Percentiles rank a stretch among this genome's conserved stretches.
Conservation (phyloP, 2,888 invertebrate genomes). For the Sinodicranocentrus sp. region DNA sequence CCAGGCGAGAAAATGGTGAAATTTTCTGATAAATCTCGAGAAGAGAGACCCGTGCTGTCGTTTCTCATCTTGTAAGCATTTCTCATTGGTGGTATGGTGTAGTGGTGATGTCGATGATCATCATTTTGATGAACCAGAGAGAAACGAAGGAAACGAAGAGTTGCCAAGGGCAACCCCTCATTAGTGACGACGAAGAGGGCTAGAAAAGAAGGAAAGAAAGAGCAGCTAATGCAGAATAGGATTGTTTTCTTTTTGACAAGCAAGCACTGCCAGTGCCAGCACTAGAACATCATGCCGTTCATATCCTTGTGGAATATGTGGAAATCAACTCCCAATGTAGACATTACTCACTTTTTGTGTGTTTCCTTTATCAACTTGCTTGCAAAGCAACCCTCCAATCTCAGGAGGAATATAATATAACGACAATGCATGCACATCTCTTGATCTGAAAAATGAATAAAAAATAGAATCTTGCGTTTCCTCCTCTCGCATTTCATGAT, state of each 20-base stretch:
- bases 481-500: slow-evolving; percentile 29
- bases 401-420: no score
- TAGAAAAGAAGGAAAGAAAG: slow-evolving; percentile 60
- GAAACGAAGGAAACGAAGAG: slow-evolving; percentile 71
- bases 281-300: no score
- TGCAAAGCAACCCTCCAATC: background rate
- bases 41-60: slow-evolving; percentile 32
- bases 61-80: slow-evolving; percentile 55
- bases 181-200: slow-evolving; percentile 69
- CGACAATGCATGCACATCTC: slow-evolving; percentile 6
- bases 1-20: slow-evolving; percentile 68
- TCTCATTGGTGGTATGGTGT: slow-evolving; percentile 55
- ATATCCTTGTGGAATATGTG: no score
- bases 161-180: slow-evolving; percentile 77
- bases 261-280: slow-evolving; percentile 2
- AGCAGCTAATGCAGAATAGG: slow-evolving; percentile 60
- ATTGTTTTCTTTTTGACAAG: slow-evolving; percentile 67
- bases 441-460: slow-evolving; percentile 24
- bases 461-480: slow-evolving; percentile 32
- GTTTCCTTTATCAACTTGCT: no score
- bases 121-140: slow-evolving; percentile 38
- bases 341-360: no score
- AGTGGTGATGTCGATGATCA: slow-evolving; percentile 50
- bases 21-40: slow-evolving; percentile 63
- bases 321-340: no score